Evolutionary conservation across 2,888 invertebrate species (phyloP).

Genomic region (Ernsta delagoae): DNA sequence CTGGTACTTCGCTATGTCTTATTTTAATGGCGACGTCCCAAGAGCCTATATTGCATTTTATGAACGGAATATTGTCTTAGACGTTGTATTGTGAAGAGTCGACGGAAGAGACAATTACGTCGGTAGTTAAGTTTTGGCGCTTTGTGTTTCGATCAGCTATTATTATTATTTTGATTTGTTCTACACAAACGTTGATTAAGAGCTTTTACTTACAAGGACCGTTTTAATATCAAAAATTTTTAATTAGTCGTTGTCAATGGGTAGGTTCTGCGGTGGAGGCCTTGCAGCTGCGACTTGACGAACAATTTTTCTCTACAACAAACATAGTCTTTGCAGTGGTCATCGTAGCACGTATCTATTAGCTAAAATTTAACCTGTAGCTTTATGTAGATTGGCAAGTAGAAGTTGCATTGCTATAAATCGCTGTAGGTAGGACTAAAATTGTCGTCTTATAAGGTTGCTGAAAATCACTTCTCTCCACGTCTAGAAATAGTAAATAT

Average conservation of each 20-base stretch:
- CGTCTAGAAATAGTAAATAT: no score
- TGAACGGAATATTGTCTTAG: constrained; percentile 63
- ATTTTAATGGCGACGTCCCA: constrained; percentile 75
- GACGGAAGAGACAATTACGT: constrained; percentile 49
- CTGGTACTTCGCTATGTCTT: constrained; percentile 58
- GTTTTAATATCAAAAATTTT: constrained; percentile 19
- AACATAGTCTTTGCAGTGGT: no score
- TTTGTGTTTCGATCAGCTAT: constrained; percentile 39
- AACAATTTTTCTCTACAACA: no score
- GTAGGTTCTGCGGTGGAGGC: neutral
- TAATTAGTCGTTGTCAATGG: neutral
- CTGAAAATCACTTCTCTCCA: no score
- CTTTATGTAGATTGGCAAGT: no score
- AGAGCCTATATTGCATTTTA: constrained; percentile 69
- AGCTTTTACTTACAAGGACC: constrained; percentile 16
- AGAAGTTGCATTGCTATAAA: no score
- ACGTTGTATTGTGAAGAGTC: constrained; percentile 55
- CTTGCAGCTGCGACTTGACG: no score
- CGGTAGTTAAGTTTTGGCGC: constrained; percentile 45
- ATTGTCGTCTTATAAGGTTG: no score
- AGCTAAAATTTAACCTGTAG: no score
- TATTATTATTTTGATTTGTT: constrained; percentile 37
- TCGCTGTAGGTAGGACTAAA: no score
- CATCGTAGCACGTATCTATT: no score
- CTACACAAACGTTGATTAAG: constrained; percentile 25